Percentiles rank a stretch among this genome's conserved stretches.
Conservation (phyloP, 2,797 vertebrate species). For the Falco cherrug region DNA sequence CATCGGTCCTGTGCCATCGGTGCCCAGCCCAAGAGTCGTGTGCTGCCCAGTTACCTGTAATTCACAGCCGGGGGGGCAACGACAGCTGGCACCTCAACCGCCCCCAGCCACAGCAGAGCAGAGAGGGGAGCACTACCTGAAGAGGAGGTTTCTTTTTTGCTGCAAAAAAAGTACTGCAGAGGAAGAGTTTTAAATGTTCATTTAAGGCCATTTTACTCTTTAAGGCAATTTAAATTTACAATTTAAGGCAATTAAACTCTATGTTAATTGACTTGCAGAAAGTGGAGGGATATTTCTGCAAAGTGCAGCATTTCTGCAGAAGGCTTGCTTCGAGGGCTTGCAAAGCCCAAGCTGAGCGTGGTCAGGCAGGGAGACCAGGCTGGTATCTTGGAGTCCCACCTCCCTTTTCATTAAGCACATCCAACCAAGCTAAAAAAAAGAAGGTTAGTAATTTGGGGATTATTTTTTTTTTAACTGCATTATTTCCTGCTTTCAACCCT, state of each 20-base stretch:
- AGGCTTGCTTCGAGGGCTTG: background rate
- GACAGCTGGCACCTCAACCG: background rate
- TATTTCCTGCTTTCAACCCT: background rate
- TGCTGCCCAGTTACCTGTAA: background rate
- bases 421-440: background rate
- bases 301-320: background rate
- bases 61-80: accelerated
- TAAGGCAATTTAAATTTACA: too few species aligned
- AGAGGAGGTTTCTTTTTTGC: background rate
- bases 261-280: background rate
- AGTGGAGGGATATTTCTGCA: background rate
- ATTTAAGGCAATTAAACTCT: background rate
- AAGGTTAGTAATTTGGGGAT: background rate
- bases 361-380: background rate
- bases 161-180: background rate
- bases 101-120: background rate
- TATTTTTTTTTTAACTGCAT: background rate
- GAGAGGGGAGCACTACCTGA: background rate
- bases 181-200: background rate
- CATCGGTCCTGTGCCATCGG: accelerated
- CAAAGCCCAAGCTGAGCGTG: background rate
- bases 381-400: background rate
- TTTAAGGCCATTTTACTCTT: background rate
- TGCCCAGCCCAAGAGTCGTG: accelerated
- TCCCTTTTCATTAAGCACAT: background rate